These are phyloP conservation scores for Zosterops borbonicus DNA, from an alignment of 2,113 vertebrate species.

Conservation along the genomic window DNA sequence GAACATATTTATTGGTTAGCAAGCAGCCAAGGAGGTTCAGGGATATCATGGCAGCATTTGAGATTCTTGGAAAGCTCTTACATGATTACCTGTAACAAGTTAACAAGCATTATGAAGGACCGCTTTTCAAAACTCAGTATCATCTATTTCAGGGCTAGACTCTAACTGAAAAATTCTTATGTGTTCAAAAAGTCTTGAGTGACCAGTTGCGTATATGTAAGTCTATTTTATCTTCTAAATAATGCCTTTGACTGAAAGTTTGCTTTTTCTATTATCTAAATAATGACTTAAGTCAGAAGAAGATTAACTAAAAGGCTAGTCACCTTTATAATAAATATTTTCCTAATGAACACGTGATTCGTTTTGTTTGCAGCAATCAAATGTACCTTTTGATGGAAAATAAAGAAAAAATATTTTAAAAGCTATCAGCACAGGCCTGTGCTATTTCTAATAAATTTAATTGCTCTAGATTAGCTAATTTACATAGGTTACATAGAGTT, in stretches of 20 bases:
- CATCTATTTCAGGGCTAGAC: background rate
- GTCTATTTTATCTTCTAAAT: background rate
- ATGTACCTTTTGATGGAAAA: background rate
- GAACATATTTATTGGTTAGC: background rate
- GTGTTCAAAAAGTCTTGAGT: background rate
- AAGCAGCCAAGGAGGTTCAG: background rate
- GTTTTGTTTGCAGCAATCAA: background rate
- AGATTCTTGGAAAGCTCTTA: background rate
- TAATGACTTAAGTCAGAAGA: conserved; percentile 5
- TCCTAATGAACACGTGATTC: background rate
- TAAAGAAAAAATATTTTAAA: background rate
- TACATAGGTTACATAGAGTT: background rate
- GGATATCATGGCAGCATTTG: background rate
- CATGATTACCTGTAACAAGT: background rate
- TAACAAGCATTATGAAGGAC: background rate
- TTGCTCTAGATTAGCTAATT: background rate
- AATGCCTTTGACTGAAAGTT: background rate
- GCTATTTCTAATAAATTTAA: background rate
- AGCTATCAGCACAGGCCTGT: background rate
- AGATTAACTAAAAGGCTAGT: background rate
- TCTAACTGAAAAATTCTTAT: background rate
- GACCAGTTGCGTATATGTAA: background rate
- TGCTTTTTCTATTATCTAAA: conserved; percentile 4
- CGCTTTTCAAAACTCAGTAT: background rate
- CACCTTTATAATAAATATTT: background rate